phyloP scores from a whole-genome alignment of 2,797 vertebrate genomes.

The Hemibagrus guttatus region DNA sequence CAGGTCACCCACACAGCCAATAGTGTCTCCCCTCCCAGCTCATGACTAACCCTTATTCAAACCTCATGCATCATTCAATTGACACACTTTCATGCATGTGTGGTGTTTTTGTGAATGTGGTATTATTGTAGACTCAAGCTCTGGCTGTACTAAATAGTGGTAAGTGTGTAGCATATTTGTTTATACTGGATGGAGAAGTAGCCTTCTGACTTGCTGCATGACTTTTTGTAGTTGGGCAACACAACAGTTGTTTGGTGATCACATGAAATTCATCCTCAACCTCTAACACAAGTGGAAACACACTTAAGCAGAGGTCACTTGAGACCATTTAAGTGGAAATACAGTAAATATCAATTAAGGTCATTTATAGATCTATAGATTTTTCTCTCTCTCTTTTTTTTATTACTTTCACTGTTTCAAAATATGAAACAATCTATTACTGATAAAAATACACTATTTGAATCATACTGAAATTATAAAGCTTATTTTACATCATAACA shows the following conservation, averaged over 20 bases:
- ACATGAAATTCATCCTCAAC: neutral
- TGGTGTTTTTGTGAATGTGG: neutral
- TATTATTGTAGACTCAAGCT: neutral
- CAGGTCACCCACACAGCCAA: neutral
- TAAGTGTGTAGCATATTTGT: neutral
- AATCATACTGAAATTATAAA: neutral
- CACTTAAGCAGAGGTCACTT: neutral
- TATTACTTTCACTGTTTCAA: neutral
- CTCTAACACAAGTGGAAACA: neutral
- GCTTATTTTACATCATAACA: neutral
- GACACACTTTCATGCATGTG: neutral
- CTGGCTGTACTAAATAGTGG: neutral
- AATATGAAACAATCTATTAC: neutral
- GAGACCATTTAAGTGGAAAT: neutral
- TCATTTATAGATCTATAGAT: neutral
- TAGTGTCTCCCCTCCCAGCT: neutral
- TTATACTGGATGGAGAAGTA: neutral
- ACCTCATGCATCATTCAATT: neutral
- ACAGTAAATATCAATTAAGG: neutral
- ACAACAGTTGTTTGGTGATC: neutral
- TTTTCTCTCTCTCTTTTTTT: neutral
- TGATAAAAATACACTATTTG: neutral
- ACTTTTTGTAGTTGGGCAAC: neutral
- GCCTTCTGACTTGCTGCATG: neutral
- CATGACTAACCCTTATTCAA: constrained; percentile 4